Evolutionary conservation across 2,113 vertebrate genomes (phyloP).

Genomic region (Poecilia latipinna): DNA sequence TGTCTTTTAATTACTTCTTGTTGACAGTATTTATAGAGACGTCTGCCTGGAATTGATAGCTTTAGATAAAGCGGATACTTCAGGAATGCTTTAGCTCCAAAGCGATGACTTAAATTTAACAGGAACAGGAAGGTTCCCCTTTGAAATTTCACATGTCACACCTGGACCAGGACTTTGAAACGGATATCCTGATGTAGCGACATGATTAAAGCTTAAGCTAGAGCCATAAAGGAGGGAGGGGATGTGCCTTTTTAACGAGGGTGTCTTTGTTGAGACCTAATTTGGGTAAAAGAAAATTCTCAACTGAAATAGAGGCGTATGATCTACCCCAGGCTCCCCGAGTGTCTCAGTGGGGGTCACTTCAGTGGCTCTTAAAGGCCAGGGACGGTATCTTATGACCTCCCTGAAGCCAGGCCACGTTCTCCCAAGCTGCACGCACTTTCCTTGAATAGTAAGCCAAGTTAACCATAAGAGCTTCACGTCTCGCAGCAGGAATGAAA

Average conservation of each 20-base stretch:
- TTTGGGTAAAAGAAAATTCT: conserved; percentile 57
- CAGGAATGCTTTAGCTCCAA: conserved; percentile 4
- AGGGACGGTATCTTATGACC: conserved; percentile 67
- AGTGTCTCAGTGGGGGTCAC: conserved; percentile 34
- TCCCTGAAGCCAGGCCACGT: conserved; percentile 52
- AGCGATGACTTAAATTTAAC: conserved; percentile 19
- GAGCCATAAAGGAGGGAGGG: background rate
- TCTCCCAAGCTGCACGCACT: conserved; percentile 36
- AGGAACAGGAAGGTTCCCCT: background rate
- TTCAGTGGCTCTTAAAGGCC: conserved; percentile 61
- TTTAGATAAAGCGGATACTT: conserved; percentile 9
- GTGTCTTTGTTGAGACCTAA: conserved; percentile 49
- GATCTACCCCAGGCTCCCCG: conserved; percentile 23
- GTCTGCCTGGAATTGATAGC: conserved; percentile 17
- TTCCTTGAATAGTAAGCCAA: conserved; percentile 61
- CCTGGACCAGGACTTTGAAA: conserved; percentile 17
- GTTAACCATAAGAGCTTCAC: conserved; percentile 28
- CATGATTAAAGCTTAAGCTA: background rate
- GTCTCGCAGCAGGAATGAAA: no score
- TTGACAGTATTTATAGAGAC: background rate
- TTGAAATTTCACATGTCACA: conserved; percentile 8
- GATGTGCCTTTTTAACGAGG: background rate
- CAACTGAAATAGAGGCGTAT: conserved; percentile 63
- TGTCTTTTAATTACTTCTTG: background rate
- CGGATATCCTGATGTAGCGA: background rate